phyloP scores from a whole-genome alignment of 1,140 invertebrate genomes.

The Trypoxylus dichotomus region DNA sequence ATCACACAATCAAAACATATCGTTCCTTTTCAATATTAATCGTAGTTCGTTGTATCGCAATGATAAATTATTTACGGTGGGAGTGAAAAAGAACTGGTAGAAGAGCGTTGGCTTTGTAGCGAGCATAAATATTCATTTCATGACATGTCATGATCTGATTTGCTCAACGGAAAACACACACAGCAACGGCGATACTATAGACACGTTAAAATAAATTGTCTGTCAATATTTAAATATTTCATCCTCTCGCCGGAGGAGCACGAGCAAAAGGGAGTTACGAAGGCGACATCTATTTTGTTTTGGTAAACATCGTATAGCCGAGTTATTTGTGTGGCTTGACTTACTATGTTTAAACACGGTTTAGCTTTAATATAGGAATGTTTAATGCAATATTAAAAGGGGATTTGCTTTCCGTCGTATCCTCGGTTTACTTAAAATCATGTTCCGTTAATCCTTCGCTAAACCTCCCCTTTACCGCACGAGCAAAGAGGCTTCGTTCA shows the following conservation, averaged over 20 bases:
- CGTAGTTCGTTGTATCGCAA: background rate
- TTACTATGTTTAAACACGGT: conserved; percentile 23
- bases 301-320: conserved; percentile 17
- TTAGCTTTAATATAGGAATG: conserved; percentile 23
- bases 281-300: conserved; percentile 23
- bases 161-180: conserved; percentile 13
- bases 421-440: conserved; percentile 8
- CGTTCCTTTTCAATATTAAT: background rate
- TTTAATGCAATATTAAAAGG: conserved; percentile 14
- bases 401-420: conserved; percentile 6
- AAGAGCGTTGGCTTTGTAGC: background rate
- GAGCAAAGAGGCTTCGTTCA: background rate
- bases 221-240: conserved; percentile 24
- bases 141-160: conserved; percentile 13
- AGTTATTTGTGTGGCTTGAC: conserved; percentile 15
- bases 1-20: background rate
- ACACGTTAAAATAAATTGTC: conserved; percentile 23
- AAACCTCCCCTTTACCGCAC: background rate
- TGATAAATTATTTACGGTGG: background rate
- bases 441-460: conserved; percentile 14
- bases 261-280: background rate
- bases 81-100: background rate
- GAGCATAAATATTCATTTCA: background rate
- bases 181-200: conserved; percentile 12
- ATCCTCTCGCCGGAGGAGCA: background rate